phyloP scores from a whole-genome alignment of 1,140 invertebrate genomes.

The Lysiphlebus fabarum region DNA sequence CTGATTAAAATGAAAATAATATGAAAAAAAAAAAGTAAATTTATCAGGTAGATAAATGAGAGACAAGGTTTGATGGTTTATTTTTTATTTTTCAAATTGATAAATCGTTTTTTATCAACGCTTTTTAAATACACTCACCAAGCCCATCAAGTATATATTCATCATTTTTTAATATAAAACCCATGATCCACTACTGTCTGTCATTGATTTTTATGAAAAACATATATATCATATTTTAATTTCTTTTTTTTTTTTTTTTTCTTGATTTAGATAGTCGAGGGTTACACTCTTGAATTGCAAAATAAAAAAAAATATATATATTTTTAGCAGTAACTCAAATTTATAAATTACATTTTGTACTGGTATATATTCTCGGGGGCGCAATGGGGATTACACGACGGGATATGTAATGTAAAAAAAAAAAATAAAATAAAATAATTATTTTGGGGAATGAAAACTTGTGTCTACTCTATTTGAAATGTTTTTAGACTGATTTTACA shows the following conservation, averaged over 20 bases:
- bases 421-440: neutral
- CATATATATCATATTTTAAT: too few species aligned
- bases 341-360: constrained; percentile 24
- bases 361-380: constrained; percentile 15
- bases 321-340: constrained; percentile 21
- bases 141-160: constrained; percentile 12
- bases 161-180: constrained; percentile 17
- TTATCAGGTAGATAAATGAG: too few species aligned
- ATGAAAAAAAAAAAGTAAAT: neutral
- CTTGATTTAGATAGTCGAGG: too few species aligned
- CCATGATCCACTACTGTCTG: constrained; percentile 13
- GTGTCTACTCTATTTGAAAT: neutral
- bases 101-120: constrained; percentile 12
- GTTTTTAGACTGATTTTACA: too few species aligned
- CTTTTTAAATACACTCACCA: constrained; percentile 5
- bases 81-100: constrained; percentile 1
- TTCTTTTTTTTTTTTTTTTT: too few species aligned
- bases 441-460: neutral
- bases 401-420: constrained; percentile 5
- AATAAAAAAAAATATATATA: neutral
- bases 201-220: neutral
- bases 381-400: constrained; percentile 23
- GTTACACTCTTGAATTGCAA: too few species aligned
- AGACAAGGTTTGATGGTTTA: constrained; percentile 2
- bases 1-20: constrained; percentile 9